Evolutionary conservation across 2,113 vertebrate species (phyloP).

Genomic region (Heterotilapia buettikoferi): DNA sequence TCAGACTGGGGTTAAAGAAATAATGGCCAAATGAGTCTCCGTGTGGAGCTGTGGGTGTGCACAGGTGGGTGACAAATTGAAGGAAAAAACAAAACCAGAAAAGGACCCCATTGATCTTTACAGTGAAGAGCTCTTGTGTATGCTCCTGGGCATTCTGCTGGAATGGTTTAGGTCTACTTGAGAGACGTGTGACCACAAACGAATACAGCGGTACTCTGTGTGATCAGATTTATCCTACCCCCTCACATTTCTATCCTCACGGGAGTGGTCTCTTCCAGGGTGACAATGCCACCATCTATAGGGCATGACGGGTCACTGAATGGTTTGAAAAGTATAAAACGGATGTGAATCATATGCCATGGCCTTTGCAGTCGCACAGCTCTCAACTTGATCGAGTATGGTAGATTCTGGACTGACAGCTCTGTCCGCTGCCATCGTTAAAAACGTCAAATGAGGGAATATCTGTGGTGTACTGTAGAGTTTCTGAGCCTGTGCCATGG

Average conservation of each 20-base stretch:
- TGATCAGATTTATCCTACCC: not conserved
- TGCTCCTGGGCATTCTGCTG: not conserved
- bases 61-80: not conserved
- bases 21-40: not conserved
- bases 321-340: not conserved
- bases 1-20: slow-evolving; percentile 20
- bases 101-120: not conserved
- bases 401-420: not conserved
- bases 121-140: not conserved
- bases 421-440: not conserved
- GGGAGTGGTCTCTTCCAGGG: not conserved
- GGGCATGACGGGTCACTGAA: not conserved
- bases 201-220: not conserved
- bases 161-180: not conserved
- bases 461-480: not conserved
- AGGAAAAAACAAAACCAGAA: not conserved
- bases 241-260: not conserved
- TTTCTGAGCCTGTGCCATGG: not conserved
- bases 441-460: not conserved
- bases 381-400: not conserved
- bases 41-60: not conserved
- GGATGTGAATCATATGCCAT: not conserved
- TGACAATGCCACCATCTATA: not conserved
- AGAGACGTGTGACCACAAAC: not conserved
- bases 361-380: not conserved